Evolutionary conservation across 2,888 invertebrate genomes (phyloP).

Genomic region (Lithophane semibrunnea): DNA sequence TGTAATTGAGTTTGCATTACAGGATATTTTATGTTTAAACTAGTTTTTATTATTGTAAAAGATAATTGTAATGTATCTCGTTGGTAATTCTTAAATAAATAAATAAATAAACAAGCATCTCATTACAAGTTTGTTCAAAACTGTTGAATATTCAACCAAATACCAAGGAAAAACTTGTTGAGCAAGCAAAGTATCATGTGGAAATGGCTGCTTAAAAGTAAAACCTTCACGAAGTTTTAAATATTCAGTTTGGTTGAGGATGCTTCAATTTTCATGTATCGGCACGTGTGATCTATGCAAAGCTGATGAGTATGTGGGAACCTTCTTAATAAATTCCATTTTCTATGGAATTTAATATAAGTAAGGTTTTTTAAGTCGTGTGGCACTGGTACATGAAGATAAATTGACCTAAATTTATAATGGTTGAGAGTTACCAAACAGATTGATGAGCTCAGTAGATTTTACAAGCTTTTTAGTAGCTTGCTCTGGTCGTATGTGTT

Average conservation of each 20-base stretch:
- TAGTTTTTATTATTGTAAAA: too few relatives aligned
- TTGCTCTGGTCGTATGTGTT: too few relatives aligned
- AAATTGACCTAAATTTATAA: too few relatives aligned
- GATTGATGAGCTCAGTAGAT: too few relatives aligned
- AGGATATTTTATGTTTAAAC: too few relatives aligned
- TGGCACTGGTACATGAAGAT: too few relatives aligned
- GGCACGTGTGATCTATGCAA: conserved; percentile 26
- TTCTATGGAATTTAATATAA: background rate
- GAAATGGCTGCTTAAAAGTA: background rate
- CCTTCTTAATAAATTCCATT: background rate
- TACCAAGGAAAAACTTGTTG: background rate
- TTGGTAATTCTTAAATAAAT: too few relatives aligned
- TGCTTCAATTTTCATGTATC: conserved; percentile 18
- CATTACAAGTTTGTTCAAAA: conserved; percentile 21
- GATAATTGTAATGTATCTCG: too few relatives aligned
- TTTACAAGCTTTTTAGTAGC: too few relatives aligned
- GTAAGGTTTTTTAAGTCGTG: too few relatives aligned
- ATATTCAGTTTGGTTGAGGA: background rate
- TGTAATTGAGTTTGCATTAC: too few relatives aligned
- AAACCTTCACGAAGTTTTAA: conserved; percentile 3
- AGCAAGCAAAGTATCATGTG: background rate
- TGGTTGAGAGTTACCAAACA: too few relatives aligned
- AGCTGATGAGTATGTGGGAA: background rate
- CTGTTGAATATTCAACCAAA: conserved; percentile 20
- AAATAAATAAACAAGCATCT: conserved; percentile 11